Evolutionary conservation across 2,888 invertebrate species (phyloP).

Genomic region (Acleris emargana): DNA sequence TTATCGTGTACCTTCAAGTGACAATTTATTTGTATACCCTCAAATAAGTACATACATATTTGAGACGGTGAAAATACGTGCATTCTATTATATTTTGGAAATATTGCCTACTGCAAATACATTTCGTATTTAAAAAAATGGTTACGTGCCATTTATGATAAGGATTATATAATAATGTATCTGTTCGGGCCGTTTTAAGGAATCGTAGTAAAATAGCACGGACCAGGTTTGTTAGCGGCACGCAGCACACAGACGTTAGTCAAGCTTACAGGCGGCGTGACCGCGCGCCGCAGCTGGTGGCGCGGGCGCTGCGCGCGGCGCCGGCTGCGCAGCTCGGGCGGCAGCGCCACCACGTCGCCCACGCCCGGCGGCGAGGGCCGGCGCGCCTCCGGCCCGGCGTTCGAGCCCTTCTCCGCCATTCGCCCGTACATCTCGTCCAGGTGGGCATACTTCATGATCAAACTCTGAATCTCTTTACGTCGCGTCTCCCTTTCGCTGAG

Average conservation of each 20-base stretch:
- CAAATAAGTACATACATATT: neutral
- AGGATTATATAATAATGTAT: neutral
- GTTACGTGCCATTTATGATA: no score
- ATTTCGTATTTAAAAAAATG: no score
- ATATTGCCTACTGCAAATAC: neutral
- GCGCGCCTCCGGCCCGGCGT: constrained; percentile 51
- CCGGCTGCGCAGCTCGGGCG: constrained; percentile 75
- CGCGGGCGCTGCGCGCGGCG: constrained; percentile 70
- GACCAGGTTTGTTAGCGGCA: constrained; percentile 78
- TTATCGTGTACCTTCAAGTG: constrained; percentile 19
- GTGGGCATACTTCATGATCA: constrained; percentile 92
- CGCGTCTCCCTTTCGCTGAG: constrained; percentile 90
- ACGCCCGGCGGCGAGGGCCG: constrained; percentile 64
- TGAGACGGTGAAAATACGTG: constrained; percentile 19
- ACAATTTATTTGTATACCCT: constrained; percentile 11
- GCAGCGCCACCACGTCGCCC: constrained; percentile 72
- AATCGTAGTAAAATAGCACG: constrained; percentile 58
- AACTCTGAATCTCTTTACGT: constrained; percentile 91
- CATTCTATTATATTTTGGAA: constrained; percentile 12
- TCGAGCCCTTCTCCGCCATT: constrained; percentile 64
- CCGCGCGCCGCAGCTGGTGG: constrained; percentile 80
- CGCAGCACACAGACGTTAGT: constrained; percentile 70
- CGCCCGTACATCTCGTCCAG: constrained; percentile 88
- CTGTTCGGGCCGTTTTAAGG: neutral
- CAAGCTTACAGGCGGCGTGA: constrained; percentile 83